These are phyloP conservation scores for Sterrhoptilus dennistouni DNA, from an alignment of 2,113 vertebrate genomes.

Conservation along the genomic window DNA sequence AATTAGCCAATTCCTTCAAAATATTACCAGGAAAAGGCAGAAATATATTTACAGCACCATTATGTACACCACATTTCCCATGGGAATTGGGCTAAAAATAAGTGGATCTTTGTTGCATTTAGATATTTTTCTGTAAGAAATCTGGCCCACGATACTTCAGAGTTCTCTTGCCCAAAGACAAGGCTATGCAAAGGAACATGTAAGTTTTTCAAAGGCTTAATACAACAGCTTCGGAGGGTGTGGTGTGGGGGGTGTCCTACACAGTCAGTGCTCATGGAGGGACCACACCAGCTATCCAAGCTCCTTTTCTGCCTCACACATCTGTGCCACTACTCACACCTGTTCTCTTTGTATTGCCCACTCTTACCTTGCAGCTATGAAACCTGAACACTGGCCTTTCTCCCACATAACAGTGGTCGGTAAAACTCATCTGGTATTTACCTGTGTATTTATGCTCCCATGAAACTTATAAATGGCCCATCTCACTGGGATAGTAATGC, in stretches of 20 bases:
- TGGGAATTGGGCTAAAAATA: not conserved
- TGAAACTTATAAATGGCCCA: not conserved
- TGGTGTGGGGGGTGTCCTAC: no score
- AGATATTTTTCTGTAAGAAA: not conserved
- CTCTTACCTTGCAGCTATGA: not conserved
- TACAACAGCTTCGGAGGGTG: not conserved
- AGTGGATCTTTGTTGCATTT: not conserved
- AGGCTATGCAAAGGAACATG: not conserved
- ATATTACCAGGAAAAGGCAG: not conserved
- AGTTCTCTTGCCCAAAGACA: not conserved
- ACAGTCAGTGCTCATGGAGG: not conserved
- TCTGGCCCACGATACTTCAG: not conserved
- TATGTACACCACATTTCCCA: fast-evolving
- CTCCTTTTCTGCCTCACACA: not conserved
- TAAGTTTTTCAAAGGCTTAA: not conserved
- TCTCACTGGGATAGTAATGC: not conserved
- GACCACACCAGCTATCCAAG: not conserved
- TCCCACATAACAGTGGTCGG: not conserved
- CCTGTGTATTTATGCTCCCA: not conserved
- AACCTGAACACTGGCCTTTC: not conserved
- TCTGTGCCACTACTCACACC: not conserved
- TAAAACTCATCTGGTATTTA: not conserved
- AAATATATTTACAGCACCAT: not conserved
- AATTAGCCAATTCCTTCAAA: not conserved
- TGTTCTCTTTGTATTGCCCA: not conserved